phyloP scores from a whole-genome alignment of 2,888 invertebrate genomes.

The Calameuta pallipes region DNA sequence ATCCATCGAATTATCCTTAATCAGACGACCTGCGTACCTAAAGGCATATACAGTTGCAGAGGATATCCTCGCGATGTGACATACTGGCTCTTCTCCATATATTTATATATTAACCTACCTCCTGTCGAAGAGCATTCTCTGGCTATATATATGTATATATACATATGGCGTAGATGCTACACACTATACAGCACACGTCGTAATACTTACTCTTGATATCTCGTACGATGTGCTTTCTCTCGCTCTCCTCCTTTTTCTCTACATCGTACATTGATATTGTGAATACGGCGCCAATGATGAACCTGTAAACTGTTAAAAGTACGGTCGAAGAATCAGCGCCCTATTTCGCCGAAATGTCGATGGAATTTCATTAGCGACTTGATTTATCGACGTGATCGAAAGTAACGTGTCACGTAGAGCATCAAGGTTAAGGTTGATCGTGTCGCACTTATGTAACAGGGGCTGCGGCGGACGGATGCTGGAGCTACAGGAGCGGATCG shows the following conservation, averaged over 20 bases:
- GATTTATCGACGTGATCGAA: not conserved
- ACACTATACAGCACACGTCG: not conserved
- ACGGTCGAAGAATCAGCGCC: not conserved
- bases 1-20: not conserved
- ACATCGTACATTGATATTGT: not conserved
- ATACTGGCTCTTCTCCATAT: no score
- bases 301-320: not conserved
- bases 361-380: not conserved
- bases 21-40: not conserved
- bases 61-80: no score
- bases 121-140: no score
- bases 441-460: not conserved
- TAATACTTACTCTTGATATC: not conserved
- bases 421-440: not conserved
- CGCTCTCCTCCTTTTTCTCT: not conserved
- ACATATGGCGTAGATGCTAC: not conserved
- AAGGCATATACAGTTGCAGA: not conserved
- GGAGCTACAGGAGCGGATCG: not conserved
- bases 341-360: not conserved
- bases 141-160: not conserved
- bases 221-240: not conserved
- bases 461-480: not conserved
- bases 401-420: not conserved
- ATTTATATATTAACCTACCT: no score
- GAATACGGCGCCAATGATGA: not conserved